Conservation (phyloP, 2,113 vertebrate species). For the Phrynocephalus versicolor region DNA sequence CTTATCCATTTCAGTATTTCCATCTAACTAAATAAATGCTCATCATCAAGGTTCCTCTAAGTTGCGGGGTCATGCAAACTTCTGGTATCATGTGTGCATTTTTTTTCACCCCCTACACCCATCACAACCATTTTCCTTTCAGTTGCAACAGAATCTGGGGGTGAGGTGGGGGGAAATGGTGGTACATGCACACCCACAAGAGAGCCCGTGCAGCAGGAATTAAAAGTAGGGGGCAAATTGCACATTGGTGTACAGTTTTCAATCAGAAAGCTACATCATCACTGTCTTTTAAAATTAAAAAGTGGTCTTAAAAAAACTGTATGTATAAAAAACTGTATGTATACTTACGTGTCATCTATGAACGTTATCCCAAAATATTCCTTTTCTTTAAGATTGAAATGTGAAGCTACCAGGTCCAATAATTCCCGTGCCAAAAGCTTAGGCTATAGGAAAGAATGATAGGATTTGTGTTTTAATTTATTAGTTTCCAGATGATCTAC, state of each 20-base stretch:
- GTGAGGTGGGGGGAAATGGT: too few species aligned
- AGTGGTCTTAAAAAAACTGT: constrained; percentile 27
- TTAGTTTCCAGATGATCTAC: not conserved
- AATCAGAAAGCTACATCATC: not conserved
- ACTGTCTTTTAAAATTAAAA: not conserved
- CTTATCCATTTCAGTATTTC: not conserved
- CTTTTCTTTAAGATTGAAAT: constrained; percentile 98
- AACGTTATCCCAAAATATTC: constrained; percentile 97
- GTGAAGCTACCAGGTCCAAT: constrained; percentile 93
- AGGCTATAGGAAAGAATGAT: constrained; percentile 77
- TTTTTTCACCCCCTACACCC: too few species aligned
- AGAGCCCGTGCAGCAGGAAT: too few species aligned
- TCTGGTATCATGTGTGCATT: too few species aligned
- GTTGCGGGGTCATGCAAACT: too few species aligned
- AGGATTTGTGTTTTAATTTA: constrained; percentile 1
- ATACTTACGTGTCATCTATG: constrained; percentile 90
- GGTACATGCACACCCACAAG: too few species aligned
- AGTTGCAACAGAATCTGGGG: too few species aligned
- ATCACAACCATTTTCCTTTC: too few species aligned
- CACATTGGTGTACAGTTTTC: not conserved
- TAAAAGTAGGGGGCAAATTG: too few species aligned
- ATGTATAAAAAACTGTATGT: too few species aligned
- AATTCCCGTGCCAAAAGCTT: constrained; percentile 94
- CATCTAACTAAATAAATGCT: not conserved
- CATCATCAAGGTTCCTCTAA: too few species aligned